Percentiles rank a stretch among this genome's conserved stretches.
These are phyloP conservation scores for Plodia interpunctella DNA, from an alignment of 1,140 invertebrate species.

Conservation along the genomic window DNA sequence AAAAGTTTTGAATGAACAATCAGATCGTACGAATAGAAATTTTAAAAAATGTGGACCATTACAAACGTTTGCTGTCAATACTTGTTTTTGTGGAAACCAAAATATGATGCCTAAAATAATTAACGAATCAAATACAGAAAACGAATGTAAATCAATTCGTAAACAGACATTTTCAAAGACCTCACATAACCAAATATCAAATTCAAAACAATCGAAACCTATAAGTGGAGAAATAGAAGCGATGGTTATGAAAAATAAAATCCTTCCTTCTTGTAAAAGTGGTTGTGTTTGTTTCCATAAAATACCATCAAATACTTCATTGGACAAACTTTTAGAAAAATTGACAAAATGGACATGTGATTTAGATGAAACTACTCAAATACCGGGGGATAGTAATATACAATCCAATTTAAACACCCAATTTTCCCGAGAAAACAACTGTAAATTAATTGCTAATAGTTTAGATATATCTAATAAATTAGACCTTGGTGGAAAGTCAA, in stretches of 20 bases:
- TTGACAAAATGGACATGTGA: slow-evolving; percentile 44
- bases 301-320: slow-evolving; percentile 54
- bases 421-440: background rate
- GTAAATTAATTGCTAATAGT: no score
- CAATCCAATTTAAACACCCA: background rate
- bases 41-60: slow-evolving; percentile 35
- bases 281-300: slow-evolving; percentile 56
- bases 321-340: slow-evolving; percentile 49
- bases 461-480: background rate
- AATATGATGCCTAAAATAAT: slow-evolving; percentile 16
- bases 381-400: background rate
- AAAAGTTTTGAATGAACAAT: background rate
- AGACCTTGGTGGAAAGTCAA: background rate
- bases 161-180: background rate
- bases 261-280: slow-evolving; percentile 24
- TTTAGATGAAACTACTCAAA: slow-evolving; percentile 4
- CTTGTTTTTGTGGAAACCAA: slow-evolving; percentile 42
- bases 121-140: background rate
- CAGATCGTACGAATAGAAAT: slow-evolving; percentile 2
- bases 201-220: slow-evolving; percentile 34
- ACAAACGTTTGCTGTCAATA: slow-evolving; percentile 50
- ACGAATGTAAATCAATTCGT: background rate
- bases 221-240: slow-evolving; percentile 20
- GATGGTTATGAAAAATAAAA: slow-evolving; percentile 8
- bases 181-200: slow-evolving; percentile 15